Percentiles rank a stretch among this genome's conserved stretches.
These are phyloP conservation scores for Osedax frankpressi DNA, from an alignment of 2,888 invertebrate species.

Conservation along the genomic window DNA sequence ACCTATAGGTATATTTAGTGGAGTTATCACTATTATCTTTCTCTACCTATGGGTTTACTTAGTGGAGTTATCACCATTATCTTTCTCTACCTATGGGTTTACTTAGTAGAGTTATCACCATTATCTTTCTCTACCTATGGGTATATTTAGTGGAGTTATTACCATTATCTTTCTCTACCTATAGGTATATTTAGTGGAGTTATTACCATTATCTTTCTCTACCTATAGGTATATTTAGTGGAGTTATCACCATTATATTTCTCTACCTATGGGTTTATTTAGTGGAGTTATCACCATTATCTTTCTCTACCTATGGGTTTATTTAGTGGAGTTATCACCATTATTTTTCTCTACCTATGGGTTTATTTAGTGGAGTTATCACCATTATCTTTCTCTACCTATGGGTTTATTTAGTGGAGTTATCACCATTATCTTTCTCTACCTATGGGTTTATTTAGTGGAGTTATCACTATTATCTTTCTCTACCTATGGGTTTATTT, in stretches of 20 bases:
- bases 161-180: too few species aligned
- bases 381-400: background rate
- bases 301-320: background rate
- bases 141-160: background rate
- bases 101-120: constrained; percentile 36
- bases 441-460: constrained; percentile 48
- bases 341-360: too few species aligned
- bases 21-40: background rate
- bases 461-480: background rate
- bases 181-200: constrained; percentile 49
- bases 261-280: constrained; percentile 49
- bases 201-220: background rate
- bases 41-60: background rate
- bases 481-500: background rate
- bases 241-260: too few species aligned
- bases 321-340: background rate
- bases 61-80: too few species aligned
- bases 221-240: background rate
- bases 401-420: background rate
- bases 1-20: constrained; percentile 49
- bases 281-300: constrained; percentile 22
- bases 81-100: too few species aligned
- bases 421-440: constrained; percentile 48
- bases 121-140: background rate
- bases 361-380: constrained; percentile 46